phyloP scores from a whole-genome alignment of 2,888 invertebrate species.

The Metallyticus violacea region DNA sequence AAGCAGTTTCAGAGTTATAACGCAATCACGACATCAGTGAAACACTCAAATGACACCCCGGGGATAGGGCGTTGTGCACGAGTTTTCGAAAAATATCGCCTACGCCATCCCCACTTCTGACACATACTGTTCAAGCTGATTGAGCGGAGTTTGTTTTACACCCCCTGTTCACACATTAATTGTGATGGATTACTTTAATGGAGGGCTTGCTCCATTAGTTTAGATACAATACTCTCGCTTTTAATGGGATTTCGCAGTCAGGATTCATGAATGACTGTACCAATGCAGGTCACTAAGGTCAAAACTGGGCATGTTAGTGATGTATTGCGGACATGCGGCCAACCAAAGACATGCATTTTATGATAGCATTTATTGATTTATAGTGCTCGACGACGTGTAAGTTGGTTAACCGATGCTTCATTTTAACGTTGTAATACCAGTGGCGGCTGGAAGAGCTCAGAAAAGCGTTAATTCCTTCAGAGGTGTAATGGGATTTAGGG shows the following conservation, averaged over 20 bases:
- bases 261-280: not conserved
- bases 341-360: not conserved
- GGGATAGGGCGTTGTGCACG: not conserved
- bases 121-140: not conserved
- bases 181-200: constrained; percentile 6
- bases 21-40: constrained; percentile 4
- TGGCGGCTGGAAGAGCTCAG: no score
- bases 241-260: constrained; percentile 1
- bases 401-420: no score
- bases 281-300: not conserved
- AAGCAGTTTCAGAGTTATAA: not conserved
- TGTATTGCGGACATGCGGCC: not conserved
- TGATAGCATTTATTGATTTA: not conserved
- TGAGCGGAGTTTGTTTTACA: not conserved
- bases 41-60: not conserved
- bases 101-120: not conserved
- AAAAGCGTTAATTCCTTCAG: no score
- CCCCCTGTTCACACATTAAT: not conserved
- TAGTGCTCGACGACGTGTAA: no score
- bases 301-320: not conserved
- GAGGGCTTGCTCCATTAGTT: not conserved
- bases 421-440: no score
- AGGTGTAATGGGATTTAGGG: no score
- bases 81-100: not conserved
- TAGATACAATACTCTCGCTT: not conserved